phyloP scores from a whole-genome alignment of 2,797 vertebrate species.

The Pterois miles region DNA sequence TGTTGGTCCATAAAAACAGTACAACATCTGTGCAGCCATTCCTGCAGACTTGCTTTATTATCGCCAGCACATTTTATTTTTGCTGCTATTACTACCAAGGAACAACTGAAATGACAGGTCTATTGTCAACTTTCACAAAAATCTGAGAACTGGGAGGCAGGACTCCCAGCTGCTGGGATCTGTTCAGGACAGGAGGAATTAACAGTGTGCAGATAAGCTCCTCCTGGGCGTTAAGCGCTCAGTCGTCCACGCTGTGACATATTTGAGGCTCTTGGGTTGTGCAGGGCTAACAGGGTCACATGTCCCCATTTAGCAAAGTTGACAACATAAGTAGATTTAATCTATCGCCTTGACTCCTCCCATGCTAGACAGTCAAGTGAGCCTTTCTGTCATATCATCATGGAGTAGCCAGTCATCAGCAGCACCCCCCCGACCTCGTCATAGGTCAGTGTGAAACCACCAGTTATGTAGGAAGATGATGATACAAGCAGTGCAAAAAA shows the following conservation, averaged over 20 bases:
- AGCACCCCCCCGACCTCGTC: not conserved
- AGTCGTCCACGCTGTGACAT: constrained; percentile 48
- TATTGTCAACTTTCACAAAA: constrained; percentile 11
- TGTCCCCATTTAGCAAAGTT: constrained; percentile 61
- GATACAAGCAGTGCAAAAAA: too few relatives aligned
- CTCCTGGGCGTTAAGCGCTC: constrained; percentile 61
- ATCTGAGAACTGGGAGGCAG: constrained; percentile 20
- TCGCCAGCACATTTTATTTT: not conserved
- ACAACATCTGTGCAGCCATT: constrained; percentile 8
- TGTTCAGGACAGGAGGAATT: constrained; percentile 66
- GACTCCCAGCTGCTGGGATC: constrained; percentile 48
- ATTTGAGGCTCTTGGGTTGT: constrained; percentile 49
- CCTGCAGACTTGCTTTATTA: not conserved
- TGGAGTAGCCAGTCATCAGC: not conserved
- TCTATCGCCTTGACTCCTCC: constrained; percentile 58
- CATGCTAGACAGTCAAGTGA: constrained; percentile 41
- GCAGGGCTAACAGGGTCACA: constrained; percentile 61
- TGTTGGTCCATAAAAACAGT: constrained; percentile 23
- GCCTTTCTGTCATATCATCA: constrained; percentile 31
- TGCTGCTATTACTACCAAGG: not conserved
- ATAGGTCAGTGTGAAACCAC: not conserved
- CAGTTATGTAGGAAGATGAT: too few relatives aligned
- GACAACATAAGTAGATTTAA: constrained; percentile 70
- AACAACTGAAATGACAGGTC: not conserved
- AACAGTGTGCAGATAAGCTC: constrained; percentile 74